Evolutionary conservation across 1,140 invertebrate species (phyloP).

Genomic region (Drosophila teissieri): DNA sequence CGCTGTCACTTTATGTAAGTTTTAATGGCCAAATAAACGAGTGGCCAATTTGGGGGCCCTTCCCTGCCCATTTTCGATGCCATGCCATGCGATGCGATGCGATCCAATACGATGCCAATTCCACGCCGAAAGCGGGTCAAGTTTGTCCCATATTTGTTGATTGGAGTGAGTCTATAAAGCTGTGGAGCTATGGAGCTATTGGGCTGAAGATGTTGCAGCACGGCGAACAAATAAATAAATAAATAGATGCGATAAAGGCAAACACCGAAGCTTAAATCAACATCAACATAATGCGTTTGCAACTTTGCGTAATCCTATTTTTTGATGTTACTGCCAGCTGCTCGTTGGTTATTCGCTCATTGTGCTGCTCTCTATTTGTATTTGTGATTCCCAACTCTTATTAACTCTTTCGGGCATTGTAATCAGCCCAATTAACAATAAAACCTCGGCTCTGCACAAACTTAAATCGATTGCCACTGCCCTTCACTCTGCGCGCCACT

Average conservation of each 20-base stretch:
- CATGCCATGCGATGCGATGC: conserved; percentile 1
- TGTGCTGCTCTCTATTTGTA: conserved; percentile 37
- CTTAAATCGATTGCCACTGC: conserved; percentile 1
- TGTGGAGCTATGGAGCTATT: neutral
- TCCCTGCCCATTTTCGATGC: conserved; percentile 19
- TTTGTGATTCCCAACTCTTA: conserved; percentile 45
- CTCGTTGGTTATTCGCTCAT: conserved; percentile 45
- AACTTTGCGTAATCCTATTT: conserved; percentile 76
- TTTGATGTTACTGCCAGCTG: conserved; percentile 35
- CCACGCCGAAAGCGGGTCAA: conserved; percentile 63
- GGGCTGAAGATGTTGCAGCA: conserved; percentile 61
- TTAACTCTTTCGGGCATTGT: conserved; percentile 49
- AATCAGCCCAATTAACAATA: conserved; percentile 65
- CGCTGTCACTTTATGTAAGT: conserved; percentile 13
- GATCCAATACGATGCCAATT: conserved; percentile 34
- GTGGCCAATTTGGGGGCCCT: conserved; percentile 23
- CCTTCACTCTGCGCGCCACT: conserved; percentile 42
- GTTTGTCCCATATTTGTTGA: conserved; percentile 61
- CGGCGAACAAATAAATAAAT: conserved; percentile 55
- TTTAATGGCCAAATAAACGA: conserved; percentile 29
- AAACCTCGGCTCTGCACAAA: conserved; percentile 22
- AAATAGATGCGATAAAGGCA: conserved; percentile 59
- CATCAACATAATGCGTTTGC: conserved; percentile 75
- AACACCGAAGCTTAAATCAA: conserved; percentile 65
- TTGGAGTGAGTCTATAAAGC: neutral